A percentile compares a stretch with the other conserved stretches of the same genome.
Evolutionary conservation across 2,113 vertebrate species (phyloP).

Genomic region (Sitta europaea): DNA sequence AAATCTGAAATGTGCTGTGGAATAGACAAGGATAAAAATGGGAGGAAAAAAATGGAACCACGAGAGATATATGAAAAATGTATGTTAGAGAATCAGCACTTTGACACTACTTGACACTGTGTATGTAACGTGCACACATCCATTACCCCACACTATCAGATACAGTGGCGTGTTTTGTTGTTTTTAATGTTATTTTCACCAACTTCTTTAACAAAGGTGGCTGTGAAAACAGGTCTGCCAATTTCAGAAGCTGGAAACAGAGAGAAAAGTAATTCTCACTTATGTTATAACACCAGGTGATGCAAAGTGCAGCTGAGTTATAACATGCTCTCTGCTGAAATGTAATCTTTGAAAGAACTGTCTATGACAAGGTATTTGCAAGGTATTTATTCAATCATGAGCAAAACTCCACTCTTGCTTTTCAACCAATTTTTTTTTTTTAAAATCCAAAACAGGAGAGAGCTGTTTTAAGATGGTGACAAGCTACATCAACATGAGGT

Average conservation of each 20-base stretch:
- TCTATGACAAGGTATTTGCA: not conserved
- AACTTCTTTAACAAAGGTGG: not conserved
- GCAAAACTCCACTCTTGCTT: not conserved
- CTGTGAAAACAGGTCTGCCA: not conserved
- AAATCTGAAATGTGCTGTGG: not conserved
- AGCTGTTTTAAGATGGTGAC: not conserved
- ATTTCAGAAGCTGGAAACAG: not conserved
- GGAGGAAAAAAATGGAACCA: rapidly evolving
- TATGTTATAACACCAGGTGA: not conserved
- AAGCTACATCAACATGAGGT: not conserved
- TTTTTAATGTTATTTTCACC: not conserved
- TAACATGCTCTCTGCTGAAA: not conserved
- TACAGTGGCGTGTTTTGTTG: too few species aligned
- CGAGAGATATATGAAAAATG: not conserved
- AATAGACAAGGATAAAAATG: not conserved
- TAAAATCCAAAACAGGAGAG: not conserved
- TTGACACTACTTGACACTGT: not conserved
- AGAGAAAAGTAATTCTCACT: not conserved
- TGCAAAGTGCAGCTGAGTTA: not conserved
- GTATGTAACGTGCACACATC: rapidly evolving
- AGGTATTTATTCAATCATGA: not conserved
- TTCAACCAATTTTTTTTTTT: not conserved
- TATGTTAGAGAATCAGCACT: not conserved
- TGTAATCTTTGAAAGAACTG: not conserved
- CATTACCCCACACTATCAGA: not conserved